Conservation (phyloP, 2,888 invertebrate species). For the Nipponacmea schrenckii region DNA sequence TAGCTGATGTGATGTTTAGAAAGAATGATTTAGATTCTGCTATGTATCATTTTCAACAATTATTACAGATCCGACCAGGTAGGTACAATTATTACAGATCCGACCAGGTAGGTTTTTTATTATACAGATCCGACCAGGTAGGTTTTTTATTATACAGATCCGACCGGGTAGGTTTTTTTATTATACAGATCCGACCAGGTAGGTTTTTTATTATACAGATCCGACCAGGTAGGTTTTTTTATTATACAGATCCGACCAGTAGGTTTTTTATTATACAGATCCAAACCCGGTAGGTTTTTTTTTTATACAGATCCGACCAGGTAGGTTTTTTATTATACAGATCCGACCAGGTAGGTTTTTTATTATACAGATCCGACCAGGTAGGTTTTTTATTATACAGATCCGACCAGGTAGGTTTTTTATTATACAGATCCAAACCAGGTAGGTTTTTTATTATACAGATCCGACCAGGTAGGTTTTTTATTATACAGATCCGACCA, state of each 20-base stretch:
- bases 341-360: conserved; percentile 65
- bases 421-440: conserved; percentile 61
- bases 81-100: conserved; percentile 75
- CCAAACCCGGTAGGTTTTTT: conserved; percentile 44
- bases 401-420: no score
- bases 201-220: neutral
- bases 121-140: neutral
- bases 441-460: no score
- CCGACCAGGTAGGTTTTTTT: no score
- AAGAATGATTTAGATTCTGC: conserved; percentile 92
- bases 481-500: neutral
- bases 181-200: no score
- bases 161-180: conserved; percentile 67
- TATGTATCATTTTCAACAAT: conserved; percentile 87
- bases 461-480: neutral
- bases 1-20: conserved; percentile 92
- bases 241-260: conserved; percentile 63
- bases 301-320: no score
- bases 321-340: conserved; percentile 33
- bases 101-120: conserved; percentile 24
- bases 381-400: neutral
- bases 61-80: conserved; percentile 70
- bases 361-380: no score
- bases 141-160: conserved; percentile 38
- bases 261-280: neutral